Percentiles rank a stretch among this genome's conserved stretches.
These are phyloP conservation scores for Mirounga angustirostris DNA, from an alignment of 2,113 vertebrate species.

Conservation along the genomic window DNA sequence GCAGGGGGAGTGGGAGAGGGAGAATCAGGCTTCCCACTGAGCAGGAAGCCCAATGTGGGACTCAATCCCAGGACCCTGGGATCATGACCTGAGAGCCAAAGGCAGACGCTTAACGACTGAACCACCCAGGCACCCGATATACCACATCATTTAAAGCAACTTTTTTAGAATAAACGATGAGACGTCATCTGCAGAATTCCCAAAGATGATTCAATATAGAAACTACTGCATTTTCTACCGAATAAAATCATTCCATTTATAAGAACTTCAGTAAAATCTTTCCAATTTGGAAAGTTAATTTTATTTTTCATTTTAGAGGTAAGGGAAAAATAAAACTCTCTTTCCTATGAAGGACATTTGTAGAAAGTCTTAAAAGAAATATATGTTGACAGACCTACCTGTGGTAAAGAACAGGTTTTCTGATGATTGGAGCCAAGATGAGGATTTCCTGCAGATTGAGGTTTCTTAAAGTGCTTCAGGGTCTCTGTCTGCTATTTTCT, in stretches of 20 bases:
- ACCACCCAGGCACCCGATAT: not conserved
- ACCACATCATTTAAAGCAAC: not conserved
- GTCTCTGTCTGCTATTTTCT: slow-evolving; percentile 76
- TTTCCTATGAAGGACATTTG: slow-evolving; percentile 46
- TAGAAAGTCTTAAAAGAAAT: slow-evolving; percentile 54
- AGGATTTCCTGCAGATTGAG: slow-evolving; percentile 69
- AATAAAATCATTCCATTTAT: not conserved
- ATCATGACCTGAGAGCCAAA: no score
- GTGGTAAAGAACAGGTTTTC: slow-evolving; percentile 76
- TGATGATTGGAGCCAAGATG: not conserved
- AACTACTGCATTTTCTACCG: not conserved
- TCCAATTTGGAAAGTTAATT: not conserved
- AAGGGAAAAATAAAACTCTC: slow-evolving; percentile 15
- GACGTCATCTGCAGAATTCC: not conserved
- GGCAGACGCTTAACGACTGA: no score
- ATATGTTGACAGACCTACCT: slow-evolving; percentile 58
- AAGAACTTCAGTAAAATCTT: not conserved
- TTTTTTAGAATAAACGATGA: not conserved
- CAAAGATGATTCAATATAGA: not conserved
- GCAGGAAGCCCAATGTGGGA: no score
- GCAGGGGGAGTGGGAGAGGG: no score
- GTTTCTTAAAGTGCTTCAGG: slow-evolving; percentile 68
- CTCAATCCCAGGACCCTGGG: no score
- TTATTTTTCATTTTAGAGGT: not conserved
- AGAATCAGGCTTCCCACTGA: no score